Base-by-base conservation (phyloP, 2,113 vertebrate genomes). In the Triplophysa dalaica region DNA sequence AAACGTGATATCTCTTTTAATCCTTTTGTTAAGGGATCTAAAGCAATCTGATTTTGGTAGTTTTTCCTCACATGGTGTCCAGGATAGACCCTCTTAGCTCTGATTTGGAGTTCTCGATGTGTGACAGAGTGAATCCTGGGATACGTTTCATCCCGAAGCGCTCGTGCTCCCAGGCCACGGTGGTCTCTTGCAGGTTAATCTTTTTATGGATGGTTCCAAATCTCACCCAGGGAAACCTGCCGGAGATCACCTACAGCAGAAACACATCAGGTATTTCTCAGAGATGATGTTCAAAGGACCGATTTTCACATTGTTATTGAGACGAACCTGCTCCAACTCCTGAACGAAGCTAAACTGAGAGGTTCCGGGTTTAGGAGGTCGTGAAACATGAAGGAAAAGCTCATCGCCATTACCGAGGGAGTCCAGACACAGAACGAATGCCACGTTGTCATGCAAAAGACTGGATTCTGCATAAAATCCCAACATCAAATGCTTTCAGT, bases 81-180 rank as follows among this genome's bases (percentile, higher is more conserved):
- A 94, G 85, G 6, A 94, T 83, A 74, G 92, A 91, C 19, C 89
- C 89, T n/a, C 91, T 88, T 2, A 83, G 79, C 68, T 90, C 91
- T n/a, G 89, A 88, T 79, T 85, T 91, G 70, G 88, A 90, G 78
- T 91, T 88, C 48, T 93, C 89, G 77, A 94, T 72, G 41, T 91
- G 93, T 61, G 93, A 94, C 77, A 94, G 75, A 2, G 93, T 94
- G 82, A 94, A 92, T 0, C 87, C 92, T 9, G 90, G 92, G 79
- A 94, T 88, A 78, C 89, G 88, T 54, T 89, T 90, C 68, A 93
- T 83, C 56, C 90, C 90, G 79, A 90, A 94, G 72, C 90, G 91
- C 82, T 94, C 93, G 1, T 94, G 93, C 73, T 94, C 93, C 93
- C 93, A 94, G 16, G 90, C 83, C 14, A 94, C 79, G 0, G 89